phyloP scores from a whole-genome alignment of 2,797 vertebrate genomes.

The Decapterus maruadsi region DNA sequence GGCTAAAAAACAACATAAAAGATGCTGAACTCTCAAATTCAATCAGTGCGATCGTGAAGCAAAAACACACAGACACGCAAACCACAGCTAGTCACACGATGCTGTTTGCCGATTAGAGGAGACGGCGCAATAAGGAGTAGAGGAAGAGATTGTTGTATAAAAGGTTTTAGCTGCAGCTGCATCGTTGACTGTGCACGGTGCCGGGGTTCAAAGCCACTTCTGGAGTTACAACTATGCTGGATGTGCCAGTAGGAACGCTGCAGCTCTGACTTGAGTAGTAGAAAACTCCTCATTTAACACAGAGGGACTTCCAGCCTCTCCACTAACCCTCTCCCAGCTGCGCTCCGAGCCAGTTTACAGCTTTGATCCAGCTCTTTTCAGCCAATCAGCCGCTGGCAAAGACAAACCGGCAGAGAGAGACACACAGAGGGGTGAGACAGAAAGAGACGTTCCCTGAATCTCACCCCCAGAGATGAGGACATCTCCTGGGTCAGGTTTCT shows the following conservation, averaged over 20 bases:
- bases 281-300: not conserved
- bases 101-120: not conserved
- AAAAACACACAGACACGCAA: not conserved
- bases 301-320: not conserved
- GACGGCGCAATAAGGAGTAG: too few relatives aligned
- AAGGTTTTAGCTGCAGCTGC: not conserved
- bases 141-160: not conserved
- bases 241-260: not conserved
- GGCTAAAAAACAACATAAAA: not conserved
- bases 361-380: slow-evolving; percentile 13
- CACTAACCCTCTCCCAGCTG: slow-evolving; percentile 1
- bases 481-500: slow-evolving; percentile 34
- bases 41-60: not conserved
- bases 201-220: not conserved
- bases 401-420: not conserved
- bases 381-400: slow-evolving; percentile 22
- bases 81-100: not conserved
- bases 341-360: slow-evolving; percentile 12
- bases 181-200: not conserved
- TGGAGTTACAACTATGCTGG: not conserved
- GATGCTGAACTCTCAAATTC: not conserved
- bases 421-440: not conserved
- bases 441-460: slow-evolving; percentile 9
- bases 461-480: slow-evolving; percentile 33
- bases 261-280: not conserved